Base-by-base conservation (phyloP, 2,797 vertebrate species). In the Ctenochaetus hawaiiensis region DNA sequence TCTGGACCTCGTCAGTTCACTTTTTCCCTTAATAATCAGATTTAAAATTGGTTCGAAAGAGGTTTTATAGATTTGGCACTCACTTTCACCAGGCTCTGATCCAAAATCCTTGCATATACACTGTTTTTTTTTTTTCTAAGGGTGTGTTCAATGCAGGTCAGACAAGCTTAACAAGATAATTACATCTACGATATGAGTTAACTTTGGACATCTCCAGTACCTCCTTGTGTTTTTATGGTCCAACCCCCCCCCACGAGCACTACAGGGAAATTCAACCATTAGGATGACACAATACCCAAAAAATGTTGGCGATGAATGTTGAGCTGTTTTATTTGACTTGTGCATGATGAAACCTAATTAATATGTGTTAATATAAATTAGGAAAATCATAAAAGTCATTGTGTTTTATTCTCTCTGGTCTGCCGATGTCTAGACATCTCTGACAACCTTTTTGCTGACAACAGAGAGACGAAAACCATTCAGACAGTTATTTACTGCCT, bases 401-500 rank as follows among this genome's bases (percentile, higher is more conserved):
- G 26, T 17, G 16, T 49, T 49, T 49, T 49, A 41, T 12, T 44
- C 39, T 6, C 8, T 47, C 51, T 54, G 6, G 47, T 70, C 34
- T 8, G 5, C 39, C 26, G 63, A 56, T 23, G 41, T 57, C 72
- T 53, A 75, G 49, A 81, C 56, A 63, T 67, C 23, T 82, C 58
- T 43, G 44, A 41, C 8, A 12, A 67, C 30, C 20, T 66, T 54
- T 72, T 4, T 57, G 43, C 51, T 77, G 48, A 60, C 47, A 26
- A 41, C 78, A 87, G 89, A 83, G 66, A 67, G 76, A 68, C 17
- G 5, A 81, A 52, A 68, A 81, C 58, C 82, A 81, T 67, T 85
- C 52, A 74, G 65, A 83, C 77, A 87, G 87, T 77, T 83, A 90
- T 82, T 90, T 89, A 87, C 83, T 82, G 80, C 79, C 53, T 39